Evolutionary conservation across 2,797 vertebrate species (phyloP), one percentile per base, ranked within the genome.

Genomic region (Decapterus maruadsi): DNA sequence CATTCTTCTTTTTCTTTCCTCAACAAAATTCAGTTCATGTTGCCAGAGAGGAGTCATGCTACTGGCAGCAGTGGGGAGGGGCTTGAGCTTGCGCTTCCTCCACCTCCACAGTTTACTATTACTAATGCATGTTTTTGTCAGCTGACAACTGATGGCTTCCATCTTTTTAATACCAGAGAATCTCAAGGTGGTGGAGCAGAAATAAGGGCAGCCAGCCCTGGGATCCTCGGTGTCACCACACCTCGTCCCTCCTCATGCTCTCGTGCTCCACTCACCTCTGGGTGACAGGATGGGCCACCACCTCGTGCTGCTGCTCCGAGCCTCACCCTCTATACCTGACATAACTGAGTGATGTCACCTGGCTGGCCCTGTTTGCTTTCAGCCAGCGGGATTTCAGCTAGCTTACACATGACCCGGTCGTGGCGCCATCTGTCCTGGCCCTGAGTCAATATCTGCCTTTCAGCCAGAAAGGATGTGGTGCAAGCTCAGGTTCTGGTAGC

Each of bases 1-100:
- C 62, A 64, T 82, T 14, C 17, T 82, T 14, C 17, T n/a, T 78
- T 60, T 70, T 46, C 17, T 71, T 54, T 51, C 50, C 53, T 73
- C n/a, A 46, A 34, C 26, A 55, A 50, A 48, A 71, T 60, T 11
- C 0, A 38, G 51, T 67, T 57, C 42, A 12, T 34, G 60, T 60
- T 62, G 22, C 13, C 13, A 11, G 40, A 59, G 38, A 31, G 19
- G 13, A 59, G 55, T 8, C 19, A 2, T 38, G 17, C 51, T 63
- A 26, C 46, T 53, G 20, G 4, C 53, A 50, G 73, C 1, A 36
- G 2, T 67, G 0, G 34, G 45, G 2, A 19, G 5, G 6, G 45
- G 16, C 6, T 34, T 34, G 36, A 26, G 29, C 19, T 59, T 54
- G 14, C 6, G 19, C 26, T 20, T 16, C 54, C 19, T 61, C 11